Evolutionary conservation across 2,797 vertebrate genomes (phyloP).

Genomic region (Sebastes trivittatus): DNA sequence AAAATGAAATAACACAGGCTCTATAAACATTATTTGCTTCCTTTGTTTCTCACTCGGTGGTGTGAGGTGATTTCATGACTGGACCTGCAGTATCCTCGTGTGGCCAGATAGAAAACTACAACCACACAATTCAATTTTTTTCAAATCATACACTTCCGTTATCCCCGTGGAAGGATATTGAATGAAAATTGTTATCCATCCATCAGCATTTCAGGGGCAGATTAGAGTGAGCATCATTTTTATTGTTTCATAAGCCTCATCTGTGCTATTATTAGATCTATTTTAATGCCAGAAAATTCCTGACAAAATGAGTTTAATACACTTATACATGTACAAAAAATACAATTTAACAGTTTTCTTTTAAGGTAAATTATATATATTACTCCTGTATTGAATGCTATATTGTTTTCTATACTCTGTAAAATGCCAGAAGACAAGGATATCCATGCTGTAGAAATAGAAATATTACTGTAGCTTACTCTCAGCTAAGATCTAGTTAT

Average conservation of each 20-base stretch:
- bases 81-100: conserved; percentile 63
- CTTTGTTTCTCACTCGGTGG: neutral
- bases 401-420: neutral
- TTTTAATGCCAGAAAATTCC: neutral
- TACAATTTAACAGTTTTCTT: neutral
- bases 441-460: neutral
- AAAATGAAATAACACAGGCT: neutral
- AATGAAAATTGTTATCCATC: neutral
- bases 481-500: neutral
- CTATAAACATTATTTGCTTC: neutral
- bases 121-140: neutral
- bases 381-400: neutral
- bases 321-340: neutral
- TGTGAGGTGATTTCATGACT: conserved; percentile 3
- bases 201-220: neutral
- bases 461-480: neutral
- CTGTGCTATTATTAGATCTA: neutral
- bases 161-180: neutral
- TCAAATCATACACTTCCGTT: neutral
- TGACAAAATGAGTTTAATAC: neutral
- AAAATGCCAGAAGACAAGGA: neutral
- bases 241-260: neutral
- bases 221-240: neutral
- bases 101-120: conserved; percentile 67
- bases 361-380: neutral